phyloP scores from a whole-genome alignment of 1,140 invertebrate species.

The Babylonia areolata region DNA sequence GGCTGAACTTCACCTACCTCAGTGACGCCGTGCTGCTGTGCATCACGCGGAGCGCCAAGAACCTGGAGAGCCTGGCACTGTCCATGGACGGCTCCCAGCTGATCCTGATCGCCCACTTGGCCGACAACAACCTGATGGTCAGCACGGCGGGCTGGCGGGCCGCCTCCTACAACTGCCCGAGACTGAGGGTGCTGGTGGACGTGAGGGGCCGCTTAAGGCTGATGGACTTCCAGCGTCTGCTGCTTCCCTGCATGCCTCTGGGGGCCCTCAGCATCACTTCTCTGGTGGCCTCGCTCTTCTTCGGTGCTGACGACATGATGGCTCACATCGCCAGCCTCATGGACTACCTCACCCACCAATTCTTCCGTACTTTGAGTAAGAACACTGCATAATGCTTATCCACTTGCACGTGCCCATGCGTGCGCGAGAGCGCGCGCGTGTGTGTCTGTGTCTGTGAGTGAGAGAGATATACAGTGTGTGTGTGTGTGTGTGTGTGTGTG shows the following conservation, averaged over 20 bases:
- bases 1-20: slow-evolving; percentile 32
- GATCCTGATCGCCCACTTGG: not conserved
- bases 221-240: slow-evolving; percentile 17
- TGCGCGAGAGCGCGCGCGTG: no score
- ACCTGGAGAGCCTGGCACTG: not conserved
- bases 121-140: not conserved
- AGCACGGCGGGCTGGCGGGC: slow-evolving; percentile 20
- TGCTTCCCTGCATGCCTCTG: slow-evolving; percentile 15
- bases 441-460: no score
- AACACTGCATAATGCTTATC: not conserved
- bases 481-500: slow-evolving; percentile 23
- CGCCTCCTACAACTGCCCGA: not conserved
- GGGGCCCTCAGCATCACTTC: slow-evolving; percentile 4
- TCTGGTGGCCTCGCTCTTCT: slow-evolving; percentile 20
- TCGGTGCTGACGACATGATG: slow-evolving; percentile 8
- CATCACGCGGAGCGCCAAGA: not conserved
- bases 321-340: slow-evolving; percentile 2
- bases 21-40: slow-evolving; percentile 5
- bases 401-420: not conserved
- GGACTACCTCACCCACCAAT: not conserved
- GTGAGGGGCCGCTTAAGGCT: slow-evolving; percentile 22
- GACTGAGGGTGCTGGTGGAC: slow-evolving; percentile 1
- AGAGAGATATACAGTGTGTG: no score
- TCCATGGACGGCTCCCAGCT: slow-evolving; percentile 22
- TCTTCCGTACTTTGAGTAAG: not conserved